These are phyloP conservation scores for Drosophila aldrichi DNA, from an alignment of 2,888 invertebrate genomes.

Conservation along the genomic window DNA sequence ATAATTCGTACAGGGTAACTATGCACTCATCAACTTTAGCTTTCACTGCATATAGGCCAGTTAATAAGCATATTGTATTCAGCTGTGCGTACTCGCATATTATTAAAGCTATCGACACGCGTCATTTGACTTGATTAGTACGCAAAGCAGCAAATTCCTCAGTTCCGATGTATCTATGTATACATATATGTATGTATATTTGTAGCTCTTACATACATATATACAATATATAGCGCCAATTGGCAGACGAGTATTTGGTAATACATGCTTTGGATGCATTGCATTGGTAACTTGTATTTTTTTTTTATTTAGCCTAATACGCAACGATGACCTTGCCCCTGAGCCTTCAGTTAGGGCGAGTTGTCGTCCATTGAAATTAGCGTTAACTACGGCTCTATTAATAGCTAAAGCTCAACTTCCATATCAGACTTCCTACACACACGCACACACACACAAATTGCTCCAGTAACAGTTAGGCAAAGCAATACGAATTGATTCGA, in stretches of 20 bases:
- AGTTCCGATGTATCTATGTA: conserved; percentile 16
- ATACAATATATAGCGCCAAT: conserved; percentile 5
- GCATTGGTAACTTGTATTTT: neutral
- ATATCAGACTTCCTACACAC: conserved; percentile 10
- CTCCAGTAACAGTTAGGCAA: neutral
- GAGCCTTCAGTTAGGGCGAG: conserved; percentile 31
- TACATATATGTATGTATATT: neutral
- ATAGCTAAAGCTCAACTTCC: neutral
- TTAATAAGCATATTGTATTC: conserved; percentile 38
- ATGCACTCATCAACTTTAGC: neutral
- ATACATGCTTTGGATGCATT: conserved; percentile 1
- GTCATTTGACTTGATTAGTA: conserved; percentile 69
- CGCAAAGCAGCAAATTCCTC: conserved; percentile 37
- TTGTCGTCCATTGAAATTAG: conserved; percentile 31
- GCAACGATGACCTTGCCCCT: conserved; percentile 33
- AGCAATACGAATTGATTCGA: neutral
- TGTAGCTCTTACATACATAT: neutral
- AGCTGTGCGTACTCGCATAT: conserved; percentile 17
- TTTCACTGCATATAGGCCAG: conserved; percentile 10
- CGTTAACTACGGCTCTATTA: conserved; percentile 26
- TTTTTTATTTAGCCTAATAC: neutral
- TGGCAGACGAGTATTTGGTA: conserved; percentile 10
- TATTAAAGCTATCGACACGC: conserved; percentile 61
- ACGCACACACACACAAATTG: neutral
- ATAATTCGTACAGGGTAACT: neutral